phyloP scores from a whole-genome alignment of 2,113 vertebrate species.

The Lepidothrix coronata region DNA sequence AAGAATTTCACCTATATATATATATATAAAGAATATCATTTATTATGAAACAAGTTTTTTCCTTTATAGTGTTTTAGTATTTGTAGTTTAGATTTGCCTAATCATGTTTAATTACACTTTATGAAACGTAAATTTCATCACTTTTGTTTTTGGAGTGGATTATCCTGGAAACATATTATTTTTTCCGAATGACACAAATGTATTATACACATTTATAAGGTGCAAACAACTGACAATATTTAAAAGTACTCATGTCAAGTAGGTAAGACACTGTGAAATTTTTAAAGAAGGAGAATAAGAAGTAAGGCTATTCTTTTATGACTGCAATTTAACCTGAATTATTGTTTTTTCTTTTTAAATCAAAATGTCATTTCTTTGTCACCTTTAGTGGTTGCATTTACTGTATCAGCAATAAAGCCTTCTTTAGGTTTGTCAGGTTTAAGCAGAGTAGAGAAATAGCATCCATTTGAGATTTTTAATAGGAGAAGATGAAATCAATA shows the following conservation, averaged over 20 bases:
- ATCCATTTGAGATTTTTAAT: background rate
- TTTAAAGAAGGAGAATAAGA: background rate
- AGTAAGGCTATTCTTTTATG: background rate
- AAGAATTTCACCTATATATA: background rate
- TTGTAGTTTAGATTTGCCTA: background rate
- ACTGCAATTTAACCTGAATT: background rate
- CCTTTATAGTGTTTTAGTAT: background rate
- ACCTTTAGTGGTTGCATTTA: background rate
- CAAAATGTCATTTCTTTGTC: background rate
- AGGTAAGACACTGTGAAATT: background rate
- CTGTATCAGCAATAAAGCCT: background rate
- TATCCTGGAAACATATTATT: background rate
- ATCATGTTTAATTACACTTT: background rate
- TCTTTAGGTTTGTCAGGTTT: background rate
- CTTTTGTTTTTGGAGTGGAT: background rate
- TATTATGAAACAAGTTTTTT: background rate
- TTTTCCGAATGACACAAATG: background rate
- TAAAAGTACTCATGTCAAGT: background rate
- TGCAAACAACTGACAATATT: background rate
- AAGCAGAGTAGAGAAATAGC: background rate
- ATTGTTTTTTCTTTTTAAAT: background rate
- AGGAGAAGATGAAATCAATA: background rate
- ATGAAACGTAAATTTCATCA: background rate
- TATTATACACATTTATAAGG: background rate
- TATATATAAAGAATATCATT: background rate